Base-by-base conservation (phyloP, 30 jellyfish, hydroid and myxozoan genomes). In the Aurelia coerulea region DNA sequence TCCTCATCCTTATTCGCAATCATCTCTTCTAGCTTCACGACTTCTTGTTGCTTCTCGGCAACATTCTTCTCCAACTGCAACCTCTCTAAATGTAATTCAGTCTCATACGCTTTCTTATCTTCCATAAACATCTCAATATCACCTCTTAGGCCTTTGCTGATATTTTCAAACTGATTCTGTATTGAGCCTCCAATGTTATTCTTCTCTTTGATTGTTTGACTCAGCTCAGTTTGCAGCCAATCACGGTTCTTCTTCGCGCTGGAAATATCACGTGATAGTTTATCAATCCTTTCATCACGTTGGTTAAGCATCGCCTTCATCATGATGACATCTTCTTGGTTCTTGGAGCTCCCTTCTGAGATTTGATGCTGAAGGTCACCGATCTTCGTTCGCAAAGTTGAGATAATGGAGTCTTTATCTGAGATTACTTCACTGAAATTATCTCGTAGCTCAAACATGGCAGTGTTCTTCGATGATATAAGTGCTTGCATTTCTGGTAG, bases 141-240 rank as follows among this genome's bases (percentile, higher is more conserved):
- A 0, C 92, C 91, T n/a, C 99, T 87, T 5, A 94, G 89, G 37
- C 99, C 99, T 37, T 93, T 68, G 79, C 97, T 86, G 39, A 94
- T 94, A 62, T 62, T 64, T 16, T 89, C 97, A 68, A 94, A 94
- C 72, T 83, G 96, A 46, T 69, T 70, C 41, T 71, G 89, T 12
- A 83, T 68, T 5, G 97, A 85, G 17, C 96, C 94, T 16, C 98
- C 97, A 62, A 93, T 89, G 16, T 23, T 54, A 12, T 83, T 67
- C 59, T 89, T 89, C 74, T 94, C 99, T 59, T 68, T 64, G 23
- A 86, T 68, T 10, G 92, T 92, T 13, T 92, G 91, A 46, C 83
- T 85, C 68, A 94, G 85, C 76, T 92, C 95, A 50, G 56, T 64
- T 58, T 80, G 87, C 85, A 92, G 85, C 89, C 89, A 86, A 79